Evolutionary conservation across 2,888 invertebrate genomes (phyloP), one percentile per base, ranked within the genome.

Genomic region (Lypha dubia): DNA sequence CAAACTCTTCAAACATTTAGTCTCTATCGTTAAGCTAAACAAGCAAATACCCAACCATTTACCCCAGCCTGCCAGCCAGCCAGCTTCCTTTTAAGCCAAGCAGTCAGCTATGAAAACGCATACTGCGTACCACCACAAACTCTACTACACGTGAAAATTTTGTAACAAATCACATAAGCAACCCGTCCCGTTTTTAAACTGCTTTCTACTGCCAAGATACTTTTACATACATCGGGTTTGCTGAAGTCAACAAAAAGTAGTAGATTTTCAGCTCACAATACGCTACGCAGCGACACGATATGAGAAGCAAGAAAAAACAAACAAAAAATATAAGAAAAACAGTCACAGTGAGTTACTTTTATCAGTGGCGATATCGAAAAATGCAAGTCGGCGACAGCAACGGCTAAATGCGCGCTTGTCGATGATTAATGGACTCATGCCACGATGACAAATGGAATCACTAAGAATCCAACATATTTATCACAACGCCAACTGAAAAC

Each of bases 401-500:
- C 68, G 75, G 71, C 82, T 80, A 84, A 80, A 80, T 71, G 75
- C 84, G 76, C 73, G 76, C 76, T 84, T 81, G 85, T 68, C 86
- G 85, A 87, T 88, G 89, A 89, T 88, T 88, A 89, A 88, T 89
- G 88, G 87, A 86, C 86, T 86, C 86, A 82, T 86, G 88, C 81
- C 88, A 88, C 82, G 86, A 88, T 89, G 89, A 89, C 89, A 89
- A 89, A 89, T 89, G 89, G 87, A 88, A 89, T 88, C 88, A 88
- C 87, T 87, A 85, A 79, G 86, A 87, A 88, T 87, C 87, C 88
- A 85, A 86, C 86, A 86, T 86, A 88, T 88, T 88, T 88, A 89
- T 88, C 88, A 89, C 87, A 83, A 86, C 83, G 86, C 80, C 80
- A 83, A 85, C 79, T 83, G 28, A 70, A 73, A 65, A 62, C 62